Evolutionary conservation across 2,113 vertebrate genomes (phyloP).

Genomic region (Danionella cerebrum): DNA sequence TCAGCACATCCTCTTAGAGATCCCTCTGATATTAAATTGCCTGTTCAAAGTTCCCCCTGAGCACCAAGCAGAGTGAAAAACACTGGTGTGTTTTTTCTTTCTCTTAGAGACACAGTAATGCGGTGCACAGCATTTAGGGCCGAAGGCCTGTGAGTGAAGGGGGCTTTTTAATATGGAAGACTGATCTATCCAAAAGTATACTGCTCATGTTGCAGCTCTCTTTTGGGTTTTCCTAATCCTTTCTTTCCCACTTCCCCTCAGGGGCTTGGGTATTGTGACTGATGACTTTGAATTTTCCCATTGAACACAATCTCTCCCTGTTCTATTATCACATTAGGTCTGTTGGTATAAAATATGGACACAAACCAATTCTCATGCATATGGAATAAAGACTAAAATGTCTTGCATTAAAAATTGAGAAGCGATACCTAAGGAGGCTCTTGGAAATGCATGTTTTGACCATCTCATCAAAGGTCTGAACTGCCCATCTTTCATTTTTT

Average conservation of each 20-base stretch:
- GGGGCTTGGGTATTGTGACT: neutral
- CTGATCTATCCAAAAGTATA: slow-evolving; percentile 11
- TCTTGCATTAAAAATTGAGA: slow-evolving; percentile 25
- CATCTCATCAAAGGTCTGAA: slow-evolving; percentile 53
- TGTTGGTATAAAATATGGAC: neutral
- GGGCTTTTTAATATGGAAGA: slow-evolving; percentile 33
- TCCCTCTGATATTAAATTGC: slow-evolving; percentile 59
- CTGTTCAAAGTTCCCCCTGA: slow-evolving; percentile 49
- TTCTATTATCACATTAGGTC: slow-evolving; percentile 19
- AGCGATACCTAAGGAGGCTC: slow-evolving; percentile 37
- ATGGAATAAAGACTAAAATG: neutral
- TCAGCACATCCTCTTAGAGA: slow-evolving; percentile 56
- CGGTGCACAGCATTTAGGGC: slow-evolving; percentile 1
- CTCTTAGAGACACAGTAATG: neutral
- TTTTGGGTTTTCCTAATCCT: neutral
- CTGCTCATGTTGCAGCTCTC: slow-evolving; percentile 1
- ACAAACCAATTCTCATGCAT: slow-evolving; percentile 1
- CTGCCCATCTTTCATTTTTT: slow-evolving; percentile 53
- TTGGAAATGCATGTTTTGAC: slow-evolving; percentile 54
- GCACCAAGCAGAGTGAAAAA: slow-evolving; percentile 27
- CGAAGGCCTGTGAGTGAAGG: slow-evolving; percentile 22
- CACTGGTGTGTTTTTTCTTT: slow-evolving; percentile 9
- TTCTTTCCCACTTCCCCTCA: slow-evolving; percentile 3
- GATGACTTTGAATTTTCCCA: slow-evolving; percentile 12
- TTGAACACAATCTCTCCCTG: neutral